Percentiles rank a stretch among this genome's conserved stretches.
These are phyloP conservation scores for Takifugu ocellatus DNA, from an alignment of 2,797 vertebrate species.

Conservation along the genomic window DNA sequence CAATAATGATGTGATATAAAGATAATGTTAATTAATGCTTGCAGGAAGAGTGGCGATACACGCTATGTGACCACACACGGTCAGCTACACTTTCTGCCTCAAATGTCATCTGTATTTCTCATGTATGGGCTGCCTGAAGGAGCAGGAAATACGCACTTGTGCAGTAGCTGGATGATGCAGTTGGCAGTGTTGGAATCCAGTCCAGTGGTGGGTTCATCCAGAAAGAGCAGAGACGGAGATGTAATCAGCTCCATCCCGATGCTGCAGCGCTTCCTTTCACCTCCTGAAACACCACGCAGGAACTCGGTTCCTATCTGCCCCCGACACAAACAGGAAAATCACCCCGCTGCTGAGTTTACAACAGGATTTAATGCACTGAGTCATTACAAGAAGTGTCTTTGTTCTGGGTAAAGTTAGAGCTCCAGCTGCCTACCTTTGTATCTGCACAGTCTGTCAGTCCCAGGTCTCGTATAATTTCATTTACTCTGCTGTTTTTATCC, in stretches of 20 bases:
- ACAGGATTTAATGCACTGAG: too few species aligned
- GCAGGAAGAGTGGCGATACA: neutral
- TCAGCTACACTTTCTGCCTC: conserved; percentile 1
- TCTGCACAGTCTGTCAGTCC: conserved; percentile 71
- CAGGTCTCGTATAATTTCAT: conserved; percentile 68
- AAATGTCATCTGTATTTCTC: conserved; percentile 3
- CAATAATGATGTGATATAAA: neutral
- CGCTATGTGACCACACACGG: neutral
- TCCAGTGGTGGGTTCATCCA: conserved; percentile 80
- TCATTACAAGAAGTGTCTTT: too few species aligned
- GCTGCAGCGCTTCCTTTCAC: conserved; percentile 79
- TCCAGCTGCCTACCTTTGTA: conserved; percentile 66
- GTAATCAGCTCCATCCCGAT: conserved; percentile 80
- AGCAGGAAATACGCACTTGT: conserved; percentile 40
- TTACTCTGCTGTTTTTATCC: conserved; percentile 66
- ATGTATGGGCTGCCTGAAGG: neutral
- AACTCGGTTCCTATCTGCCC: conserved; percentile 79
- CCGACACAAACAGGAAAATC: conserved; percentile 1
- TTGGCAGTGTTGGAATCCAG: conserved; percentile 78
- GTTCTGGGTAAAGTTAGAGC: neutral
- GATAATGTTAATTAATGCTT: conserved; percentile 5
- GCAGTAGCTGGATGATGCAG: conserved; percentile 66
- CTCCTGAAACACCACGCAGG: conserved; percentile 77
- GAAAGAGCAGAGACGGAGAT: conserved; percentile 73
- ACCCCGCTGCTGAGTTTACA: neutral